Conservation (phyloP, 2,113 vertebrate species). For the Hyaena hyaena region DNA sequence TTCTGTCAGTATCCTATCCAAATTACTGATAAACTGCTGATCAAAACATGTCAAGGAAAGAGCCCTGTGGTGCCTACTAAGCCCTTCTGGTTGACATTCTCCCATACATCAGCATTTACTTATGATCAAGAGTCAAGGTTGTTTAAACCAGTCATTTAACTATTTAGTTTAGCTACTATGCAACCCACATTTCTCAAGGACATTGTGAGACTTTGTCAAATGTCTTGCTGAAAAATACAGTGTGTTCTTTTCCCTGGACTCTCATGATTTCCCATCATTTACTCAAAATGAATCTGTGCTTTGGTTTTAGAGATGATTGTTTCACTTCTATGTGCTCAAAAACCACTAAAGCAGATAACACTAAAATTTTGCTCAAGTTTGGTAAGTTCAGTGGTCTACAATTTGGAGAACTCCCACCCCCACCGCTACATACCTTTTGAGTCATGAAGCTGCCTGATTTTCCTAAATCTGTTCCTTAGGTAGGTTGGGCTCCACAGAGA, state of each 20-base stretch:
- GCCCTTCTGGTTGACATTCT: neutral
- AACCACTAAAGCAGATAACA: neutral
- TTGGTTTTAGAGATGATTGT: neutral
- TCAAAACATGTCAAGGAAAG: neutral
- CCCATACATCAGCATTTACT: neutral
- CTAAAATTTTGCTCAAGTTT: conserved; percentile 4
- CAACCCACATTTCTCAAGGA: neutral
- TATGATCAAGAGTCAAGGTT: neutral
- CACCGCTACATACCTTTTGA: neutral
- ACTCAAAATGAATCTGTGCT: neutral
- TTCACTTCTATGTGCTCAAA: neutral
- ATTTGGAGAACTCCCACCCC: neutral
- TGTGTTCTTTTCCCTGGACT: neutral
- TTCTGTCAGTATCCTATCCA: neutral
- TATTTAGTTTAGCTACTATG: neutral
- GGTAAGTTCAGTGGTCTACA: neutral
- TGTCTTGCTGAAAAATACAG: neutral
- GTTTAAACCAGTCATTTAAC: neutral
- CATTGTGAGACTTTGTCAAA: neutral
- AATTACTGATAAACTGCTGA: neutral
- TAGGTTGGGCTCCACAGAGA: neutral
- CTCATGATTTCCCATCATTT: neutral
- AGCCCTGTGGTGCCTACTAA: neutral
- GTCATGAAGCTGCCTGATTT: neutral
- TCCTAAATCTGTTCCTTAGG: neutral